These are phyloP conservation scores for Scleropages formosus DNA, from an alignment of 2,797 vertebrate species.

Conservation along the genomic window DNA sequence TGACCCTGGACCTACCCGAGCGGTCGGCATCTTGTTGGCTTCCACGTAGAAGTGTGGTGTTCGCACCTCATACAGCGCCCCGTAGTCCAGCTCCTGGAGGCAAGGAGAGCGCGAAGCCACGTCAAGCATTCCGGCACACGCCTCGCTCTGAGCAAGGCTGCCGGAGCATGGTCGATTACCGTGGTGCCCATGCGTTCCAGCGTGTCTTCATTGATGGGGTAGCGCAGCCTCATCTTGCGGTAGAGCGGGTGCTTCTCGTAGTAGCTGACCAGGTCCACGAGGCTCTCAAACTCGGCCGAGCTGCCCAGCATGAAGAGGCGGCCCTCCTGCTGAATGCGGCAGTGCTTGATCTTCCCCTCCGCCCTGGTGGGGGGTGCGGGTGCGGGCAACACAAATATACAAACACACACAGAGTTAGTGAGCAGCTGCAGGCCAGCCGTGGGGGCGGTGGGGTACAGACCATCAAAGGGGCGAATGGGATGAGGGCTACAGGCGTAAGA, in stretches of 20 bases:
- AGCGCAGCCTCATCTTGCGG: constrained; percentile 69
- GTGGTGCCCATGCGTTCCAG: constrained; percentile 70
- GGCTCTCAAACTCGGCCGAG: constrained; percentile 65
- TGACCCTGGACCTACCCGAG: constrained; percentile 55
- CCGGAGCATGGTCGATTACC: constrained; percentile 34
- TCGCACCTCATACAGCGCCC: constrained; percentile 66
- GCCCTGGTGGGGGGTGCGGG: constrained; percentile 48
- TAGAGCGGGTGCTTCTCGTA: constrained; percentile 68
- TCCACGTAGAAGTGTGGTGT: constrained; percentile 69
- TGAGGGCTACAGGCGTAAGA: background rate
- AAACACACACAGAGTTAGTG: background rate
- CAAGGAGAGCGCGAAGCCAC: constrained; percentile 24
- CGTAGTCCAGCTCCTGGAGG: constrained; percentile 66
- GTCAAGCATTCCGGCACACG: constrained; percentile 4
- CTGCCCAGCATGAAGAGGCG: constrained; percentile 68
- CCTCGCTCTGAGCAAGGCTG: background rate
- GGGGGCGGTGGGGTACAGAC: background rate
- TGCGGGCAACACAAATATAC: background rate
- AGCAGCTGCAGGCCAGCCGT: background rate
- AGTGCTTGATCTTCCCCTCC: constrained; percentile 70
- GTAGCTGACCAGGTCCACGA: constrained; percentile 65
- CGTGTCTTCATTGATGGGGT: constrained; percentile 69
- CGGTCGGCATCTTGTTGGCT: constrained; percentile 71
- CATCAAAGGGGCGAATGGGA: background rate
- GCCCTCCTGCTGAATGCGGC: constrained; percentile 68